These are phyloP conservation scores for Rhopalosiphum maidis DNA, from an alignment of 1,140 invertebrate genomes.

Conservation along the genomic window DNA sequence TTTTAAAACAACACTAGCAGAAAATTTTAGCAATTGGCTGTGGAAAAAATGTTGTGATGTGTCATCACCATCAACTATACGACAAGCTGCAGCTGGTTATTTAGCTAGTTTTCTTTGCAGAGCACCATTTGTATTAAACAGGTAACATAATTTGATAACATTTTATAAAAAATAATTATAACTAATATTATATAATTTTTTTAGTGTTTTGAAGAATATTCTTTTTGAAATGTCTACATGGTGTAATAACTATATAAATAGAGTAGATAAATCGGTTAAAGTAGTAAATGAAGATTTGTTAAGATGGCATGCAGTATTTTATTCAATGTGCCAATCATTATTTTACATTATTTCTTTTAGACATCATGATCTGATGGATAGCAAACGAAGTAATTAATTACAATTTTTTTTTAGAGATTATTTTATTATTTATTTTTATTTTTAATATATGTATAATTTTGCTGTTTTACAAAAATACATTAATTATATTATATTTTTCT, in stretches of 20 bases:
- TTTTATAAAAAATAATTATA: background rate
- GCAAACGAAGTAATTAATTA: conserved; percentile 72
- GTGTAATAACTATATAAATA: conserved; percentile 78
- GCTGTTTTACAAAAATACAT: background rate
- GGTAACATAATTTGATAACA: conserved; percentile 64
- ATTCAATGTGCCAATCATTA: conserved; percentile 85
- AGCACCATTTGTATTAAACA: conserved; percentile 71
- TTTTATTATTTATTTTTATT: background rate
- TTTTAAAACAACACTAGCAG: conserved; percentile 71
- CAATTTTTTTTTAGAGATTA: conserved; percentile 33
- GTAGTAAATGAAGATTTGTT: conserved; percentile 65
- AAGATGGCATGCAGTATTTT: conserved; percentile 83
- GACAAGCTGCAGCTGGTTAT: conserved; percentile 77
- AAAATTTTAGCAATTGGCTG: conserved; percentile 73
- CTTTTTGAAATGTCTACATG: conserved; percentile 73
- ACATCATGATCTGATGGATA: conserved; percentile 80
- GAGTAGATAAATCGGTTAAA: conserved; percentile 66
- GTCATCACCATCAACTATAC: conserved; percentile 70
- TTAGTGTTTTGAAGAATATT: conserved; percentile 70
- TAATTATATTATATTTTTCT: background rate
- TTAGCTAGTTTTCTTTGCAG: conserved; percentile 78
- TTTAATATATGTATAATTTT: background rate
- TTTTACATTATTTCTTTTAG: conserved; percentile 91
- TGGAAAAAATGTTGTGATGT: conserved; percentile 79
- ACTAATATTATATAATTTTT: conserved; percentile 58